Evolutionary conservation across 2,888 invertebrate species (phyloP).

Genomic region (Habrosyne pyritoides): DNA sequence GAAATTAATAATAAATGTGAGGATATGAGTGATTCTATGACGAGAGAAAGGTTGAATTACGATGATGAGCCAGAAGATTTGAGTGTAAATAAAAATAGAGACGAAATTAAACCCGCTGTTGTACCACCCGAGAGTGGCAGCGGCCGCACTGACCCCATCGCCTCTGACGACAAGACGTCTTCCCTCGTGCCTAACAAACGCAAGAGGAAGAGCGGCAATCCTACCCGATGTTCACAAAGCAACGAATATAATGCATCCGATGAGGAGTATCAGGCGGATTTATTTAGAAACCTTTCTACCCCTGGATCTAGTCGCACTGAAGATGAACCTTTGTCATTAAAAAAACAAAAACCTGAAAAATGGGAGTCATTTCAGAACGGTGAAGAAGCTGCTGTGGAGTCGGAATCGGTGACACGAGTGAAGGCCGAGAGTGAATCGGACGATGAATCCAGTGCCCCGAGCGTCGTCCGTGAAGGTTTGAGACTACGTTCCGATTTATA

Average conservation of each 20-base stretch:
- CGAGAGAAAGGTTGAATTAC: conserved; percentile 64
- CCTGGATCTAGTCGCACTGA: conserved; percentile 68
- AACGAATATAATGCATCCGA: conserved; percentile 78
- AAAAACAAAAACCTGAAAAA: conserved; percentile 76
- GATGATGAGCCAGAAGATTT: conserved; percentile 87
- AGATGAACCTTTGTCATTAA: conserved; percentile 74
- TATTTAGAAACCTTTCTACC: conserved; percentile 73
- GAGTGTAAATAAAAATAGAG: conserved; percentile 86
- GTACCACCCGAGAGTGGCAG: conserved; percentile 54
- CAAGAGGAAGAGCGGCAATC: conserved; percentile 92
- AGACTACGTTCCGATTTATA: conserved; percentile 74
- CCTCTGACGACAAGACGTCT: conserved; percentile 73
- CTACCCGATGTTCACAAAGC: conserved; percentile 87
- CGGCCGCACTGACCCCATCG: conserved; percentile 61
- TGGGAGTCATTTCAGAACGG: conserved; percentile 77
- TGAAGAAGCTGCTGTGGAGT: conserved; percentile 67
- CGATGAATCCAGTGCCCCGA: conserved; percentile 76
- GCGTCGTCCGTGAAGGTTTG: conserved; percentile 76
- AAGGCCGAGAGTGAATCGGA: conserved; percentile 81
- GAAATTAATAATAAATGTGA: conserved; percentile 59
- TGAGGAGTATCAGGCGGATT: conserved; percentile 73
- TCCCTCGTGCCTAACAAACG: conserved; percentile 85
- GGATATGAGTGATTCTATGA: conserved; percentile 49
- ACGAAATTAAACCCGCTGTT: conserved; percentile 81
- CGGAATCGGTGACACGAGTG: conserved; percentile 68